Evolutionary conservation across 2,797 vertebrate species (phyloP), one percentile per base, ranked within the genome.

Genomic region (Megalops cyprinoides): DNA sequence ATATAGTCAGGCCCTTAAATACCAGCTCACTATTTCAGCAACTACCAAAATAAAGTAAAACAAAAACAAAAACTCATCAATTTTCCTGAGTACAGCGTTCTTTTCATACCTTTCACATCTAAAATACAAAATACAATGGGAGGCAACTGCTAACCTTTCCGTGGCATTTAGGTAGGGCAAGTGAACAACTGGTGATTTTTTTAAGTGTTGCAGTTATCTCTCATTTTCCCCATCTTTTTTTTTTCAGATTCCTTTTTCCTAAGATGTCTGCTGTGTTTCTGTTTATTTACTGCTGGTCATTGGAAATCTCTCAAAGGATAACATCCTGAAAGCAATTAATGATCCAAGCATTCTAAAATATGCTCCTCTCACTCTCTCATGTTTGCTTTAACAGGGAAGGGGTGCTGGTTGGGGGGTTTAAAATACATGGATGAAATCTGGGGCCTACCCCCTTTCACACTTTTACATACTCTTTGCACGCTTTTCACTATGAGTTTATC

Each of bases 331-430:
- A 91, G 84, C 87, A 87, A 87, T 86, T 87, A 88, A 92, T 87
- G 87, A 87, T 82, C 82, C 67, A 1, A 60, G 84, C 83, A 79
- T 90, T 91, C 89, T 74, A 81, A 84, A 86, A 88, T 83, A 81
- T 83, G 14, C 23, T 83, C 79, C 83, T 42, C 56, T 85, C 77
- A 85, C 88, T 86, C 55, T 73, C 85, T 53, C 53, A 53, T 93
- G 92, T 93, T 93, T 94, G 93, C 94, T 95, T 95, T 87, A 93
- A 93, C 91, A 91, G 90, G 88, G 91, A 90, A 90, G 4, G 20
- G 37, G 15, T 8, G 37, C 62, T 55, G 71, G 58, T 44, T 46
- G 46, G 25, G 0, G 48, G 48, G 23, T 71, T 71, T 46, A 48
- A 58, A 39, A 78, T 12, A 55, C 48, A 77, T 39, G 25, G 25